A percentile compares a stretch with the other conserved stretches of the same genome.
These are phyloP conservation scores for Morone chrysops DNA, from an alignment of 2,113 vertebrate species.

Conservation along the genomic window DNA sequence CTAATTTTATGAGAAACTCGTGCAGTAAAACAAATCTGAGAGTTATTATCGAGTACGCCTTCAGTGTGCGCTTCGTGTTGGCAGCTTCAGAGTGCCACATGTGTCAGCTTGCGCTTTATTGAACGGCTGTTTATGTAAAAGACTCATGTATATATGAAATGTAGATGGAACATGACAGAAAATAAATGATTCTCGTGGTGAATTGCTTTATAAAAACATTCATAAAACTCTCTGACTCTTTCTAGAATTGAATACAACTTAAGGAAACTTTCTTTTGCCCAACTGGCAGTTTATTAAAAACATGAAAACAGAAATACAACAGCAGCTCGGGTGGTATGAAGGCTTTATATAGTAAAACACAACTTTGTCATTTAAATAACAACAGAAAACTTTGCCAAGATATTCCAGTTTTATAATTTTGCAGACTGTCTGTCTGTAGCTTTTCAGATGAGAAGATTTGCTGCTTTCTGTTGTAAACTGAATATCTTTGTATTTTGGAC, in stretches of 20 bases:
- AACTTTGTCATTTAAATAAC: too few species aligned
- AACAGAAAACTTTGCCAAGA: not conserved
- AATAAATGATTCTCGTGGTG: not conserved
- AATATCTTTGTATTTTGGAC: too few species aligned
- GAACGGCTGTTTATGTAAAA: not conserved
- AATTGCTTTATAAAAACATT: not conserved
- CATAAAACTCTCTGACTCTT: too few species aligned
- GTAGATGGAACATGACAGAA: not conserved
- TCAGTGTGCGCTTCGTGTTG: not conserved
- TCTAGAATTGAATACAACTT: too few species aligned
- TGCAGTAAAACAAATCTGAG: slow-evolving; percentile 43
- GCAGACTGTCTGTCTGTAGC: not conserved
- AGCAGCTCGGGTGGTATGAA: too few species aligned
- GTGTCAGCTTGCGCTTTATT: not conserved
- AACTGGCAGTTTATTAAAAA: too few species aligned
- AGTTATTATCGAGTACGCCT: slow-evolving; percentile 22
- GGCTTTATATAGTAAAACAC: too few species aligned
- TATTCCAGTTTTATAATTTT: too few species aligned
- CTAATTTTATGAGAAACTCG: slow-evolving; percentile 31
- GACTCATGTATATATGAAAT: not conserved
- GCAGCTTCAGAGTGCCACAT: not conserved
- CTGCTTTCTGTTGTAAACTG: too few species aligned
- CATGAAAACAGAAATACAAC: too few species aligned
- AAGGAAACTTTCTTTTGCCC: too few species aligned
- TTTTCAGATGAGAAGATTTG: not conserved